Evolutionary conservation across 2,113 vertebrate genomes (phyloP).

Genomic region (Mellivora capensis): DNA sequence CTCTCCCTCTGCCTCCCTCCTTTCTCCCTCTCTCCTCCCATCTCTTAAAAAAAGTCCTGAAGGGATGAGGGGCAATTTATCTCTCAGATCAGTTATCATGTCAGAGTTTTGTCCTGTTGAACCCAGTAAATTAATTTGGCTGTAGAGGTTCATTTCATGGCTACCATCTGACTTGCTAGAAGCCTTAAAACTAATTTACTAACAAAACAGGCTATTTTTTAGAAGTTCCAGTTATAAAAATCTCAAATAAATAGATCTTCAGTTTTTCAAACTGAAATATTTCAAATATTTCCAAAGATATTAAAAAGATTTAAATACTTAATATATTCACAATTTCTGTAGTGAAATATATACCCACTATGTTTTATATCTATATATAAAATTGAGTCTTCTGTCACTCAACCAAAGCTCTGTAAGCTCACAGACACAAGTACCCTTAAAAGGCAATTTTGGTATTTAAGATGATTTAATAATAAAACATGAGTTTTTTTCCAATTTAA

Average conservation of each 20-base stretch:
- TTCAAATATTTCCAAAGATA: slow-evolving; percentile 42
- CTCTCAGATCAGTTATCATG: slow-evolving; percentile 88
- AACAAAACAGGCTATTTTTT: slow-evolving; percentile 72
- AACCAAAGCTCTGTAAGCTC: slow-evolving; percentile 7
- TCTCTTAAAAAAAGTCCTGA: slow-evolving; percentile 73
- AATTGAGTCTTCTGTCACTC: background rate
- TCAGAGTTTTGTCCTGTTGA: slow-evolving; percentile 88
- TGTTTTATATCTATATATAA: background rate
- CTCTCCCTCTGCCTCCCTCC: no score
- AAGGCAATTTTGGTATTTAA: slow-evolving; percentile 36
- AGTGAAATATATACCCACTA: background rate
- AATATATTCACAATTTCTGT: slow-evolving; percentile 23
- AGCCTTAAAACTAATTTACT: slow-evolving; percentile 76
- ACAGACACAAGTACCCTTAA: slow-evolving; percentile 49
- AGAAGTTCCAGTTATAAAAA: slow-evolving; percentile 63
- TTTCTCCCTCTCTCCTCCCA: no score
- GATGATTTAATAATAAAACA: slow-evolving; percentile 47
- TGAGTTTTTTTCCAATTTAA: slow-evolving; percentile 61
- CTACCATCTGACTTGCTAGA: slow-evolving; percentile 77
- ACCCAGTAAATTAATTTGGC: slow-evolving; percentile 87
- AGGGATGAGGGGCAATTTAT: slow-evolving; percentile 86
- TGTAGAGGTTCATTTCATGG: slow-evolving; percentile 83
- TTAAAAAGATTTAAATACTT: slow-evolving; percentile 46
- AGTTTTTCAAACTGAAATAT: slow-evolving; percentile 24
- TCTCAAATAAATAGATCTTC: slow-evolving; percentile 38